Evolutionary conservation across 2,888 invertebrate species (phyloP).

Genomic region (Sarcophaga variegata): DNA sequence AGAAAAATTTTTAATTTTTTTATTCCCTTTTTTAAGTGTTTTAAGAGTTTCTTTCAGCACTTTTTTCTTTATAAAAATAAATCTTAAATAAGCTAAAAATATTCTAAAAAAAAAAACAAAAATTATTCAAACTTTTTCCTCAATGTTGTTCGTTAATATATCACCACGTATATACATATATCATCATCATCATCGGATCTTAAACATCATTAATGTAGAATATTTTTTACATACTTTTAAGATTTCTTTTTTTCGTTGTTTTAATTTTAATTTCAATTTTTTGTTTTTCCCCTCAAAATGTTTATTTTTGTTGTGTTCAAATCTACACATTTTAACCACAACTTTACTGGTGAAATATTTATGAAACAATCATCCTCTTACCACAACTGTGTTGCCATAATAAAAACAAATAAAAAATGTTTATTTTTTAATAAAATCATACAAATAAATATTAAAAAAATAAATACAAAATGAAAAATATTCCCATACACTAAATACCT

Average conservation of each 20-base stretch:
- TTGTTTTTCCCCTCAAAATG: conserved; percentile 24
- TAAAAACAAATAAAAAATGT: conserved; percentile 36
- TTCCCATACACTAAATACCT: conserved; percentile 33
- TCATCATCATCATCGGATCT: conserved; percentile 44
- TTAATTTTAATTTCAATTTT: conserved; percentile 52
- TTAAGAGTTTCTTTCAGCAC: no score
- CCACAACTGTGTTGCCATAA: conserved; percentile 67
- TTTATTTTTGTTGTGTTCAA: conserved; percentile 45
- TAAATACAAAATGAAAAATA: conserved; percentile 48
- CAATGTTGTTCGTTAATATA: conserved; percentile 60
- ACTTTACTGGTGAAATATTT: conserved; percentile 2
- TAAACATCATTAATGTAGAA: conserved; percentile 40
- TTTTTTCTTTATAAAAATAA: no score
- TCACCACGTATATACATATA: conserved; percentile 12
- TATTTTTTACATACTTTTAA: conserved; percentile 24
- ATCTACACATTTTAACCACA: conserved; percentile 35
- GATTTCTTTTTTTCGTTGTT: no score
- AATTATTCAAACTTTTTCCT: conserved; percentile 4
- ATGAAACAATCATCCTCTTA: conserved; percentile 52
- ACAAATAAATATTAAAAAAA: not conserved
- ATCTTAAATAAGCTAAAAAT: no score
- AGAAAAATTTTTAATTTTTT: not conserved
- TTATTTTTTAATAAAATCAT: conserved; percentile 29
- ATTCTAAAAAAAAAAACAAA: not conserved
- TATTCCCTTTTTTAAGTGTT: conserved; percentile 3